Conservation (phyloP, 2,888 invertebrate genomes). For the Acrobasis repandana region DNA sequence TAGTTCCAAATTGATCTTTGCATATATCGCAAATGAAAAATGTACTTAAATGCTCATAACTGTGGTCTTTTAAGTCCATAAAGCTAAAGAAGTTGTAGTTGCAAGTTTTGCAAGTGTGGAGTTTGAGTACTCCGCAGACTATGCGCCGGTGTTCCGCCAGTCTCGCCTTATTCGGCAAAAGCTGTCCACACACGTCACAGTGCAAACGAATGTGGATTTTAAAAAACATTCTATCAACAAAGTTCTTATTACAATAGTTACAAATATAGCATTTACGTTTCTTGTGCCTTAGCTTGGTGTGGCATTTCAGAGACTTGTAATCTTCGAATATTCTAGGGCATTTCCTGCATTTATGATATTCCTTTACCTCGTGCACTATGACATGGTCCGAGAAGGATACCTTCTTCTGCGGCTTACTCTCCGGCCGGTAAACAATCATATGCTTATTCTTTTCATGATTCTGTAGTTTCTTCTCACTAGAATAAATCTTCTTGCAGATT, state of each 20-base stretch:
- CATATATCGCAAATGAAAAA: slow-evolving; percentile 65
- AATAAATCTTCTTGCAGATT: slow-evolving; percentile 63
- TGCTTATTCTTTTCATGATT: slow-evolving; percentile 68
- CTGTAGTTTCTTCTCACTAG: slow-evolving; percentile 53
- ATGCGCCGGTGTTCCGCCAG: slow-evolving; percentile 53
- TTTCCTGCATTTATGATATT: slow-evolving; percentile 69
- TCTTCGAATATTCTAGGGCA: slow-evolving; percentile 64
- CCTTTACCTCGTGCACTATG: slow-evolving; percentile 63
- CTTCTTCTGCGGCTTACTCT: slow-evolving; percentile 54
- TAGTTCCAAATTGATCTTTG: slow-evolving; percentile 59
- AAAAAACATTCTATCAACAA: slow-evolving; percentile 66
- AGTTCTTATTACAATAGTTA: slow-evolving; percentile 65
- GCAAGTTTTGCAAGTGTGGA: slow-evolving; percentile 60
- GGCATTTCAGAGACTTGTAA: slow-evolving; percentile 53
- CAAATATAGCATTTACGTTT: slow-evolving; percentile 74
- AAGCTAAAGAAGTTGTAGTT: slow-evolving; percentile 49
- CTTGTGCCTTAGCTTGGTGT: slow-evolving; percentile 60
- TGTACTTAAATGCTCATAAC: slow-evolving; percentile 52
- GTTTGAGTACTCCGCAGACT: slow-evolving; percentile 51
- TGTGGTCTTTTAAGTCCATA: slow-evolving; percentile 71
- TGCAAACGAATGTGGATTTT: slow-evolving; percentile 73
- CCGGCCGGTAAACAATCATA: slow-evolving; percentile 50
- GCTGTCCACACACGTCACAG: slow-evolving; percentile 57
- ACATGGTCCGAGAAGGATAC: slow-evolving; percentile 71
- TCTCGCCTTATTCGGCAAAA: slow-evolving; percentile 48